Percentiles rank a stretch among this genome's conserved stretches.
phyloP scores from a whole-genome alignment of 1,140 invertebrate species.

The Drosophila pandora region DNA sequence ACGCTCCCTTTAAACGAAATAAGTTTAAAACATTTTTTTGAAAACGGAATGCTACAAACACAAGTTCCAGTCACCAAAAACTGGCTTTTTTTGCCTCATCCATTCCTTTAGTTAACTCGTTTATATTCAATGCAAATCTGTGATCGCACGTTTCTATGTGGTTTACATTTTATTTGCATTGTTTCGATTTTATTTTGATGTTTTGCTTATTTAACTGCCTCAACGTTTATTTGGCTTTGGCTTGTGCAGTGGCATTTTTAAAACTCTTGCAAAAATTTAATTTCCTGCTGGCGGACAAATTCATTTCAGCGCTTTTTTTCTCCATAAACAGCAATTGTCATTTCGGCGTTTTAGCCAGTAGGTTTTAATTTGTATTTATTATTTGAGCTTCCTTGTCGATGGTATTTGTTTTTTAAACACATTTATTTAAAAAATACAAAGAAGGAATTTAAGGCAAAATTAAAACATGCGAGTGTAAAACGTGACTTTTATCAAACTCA shows the following conservation, averaged over 20 bases:
- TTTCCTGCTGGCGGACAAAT: conserved; percentile 46
- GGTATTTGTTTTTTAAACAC: conserved; percentile 50
- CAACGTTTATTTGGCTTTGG: conserved; percentile 62
- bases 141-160: conserved; percentile 63
- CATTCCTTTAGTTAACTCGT: conserved; percentile 21
- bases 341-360: conserved; percentile 23
- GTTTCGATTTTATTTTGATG: conserved; percentile 44
- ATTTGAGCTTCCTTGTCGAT: conserved; percentile 25
- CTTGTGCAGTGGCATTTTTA: conserved; percentile 40
- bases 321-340: conserved; percentile 44
- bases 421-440: conserved; percentile 24
- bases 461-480: conserved; percentile 52
- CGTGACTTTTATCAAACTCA: conserved; percentile 64
- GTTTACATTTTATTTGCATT: conserved; percentile 66
- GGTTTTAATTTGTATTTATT: conserved; percentile 34
- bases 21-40: background rate
- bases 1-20: background rate
- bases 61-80: background rate
- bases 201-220: conserved; percentile 51
- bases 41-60: background rate
- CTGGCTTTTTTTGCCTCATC: conserved; percentile 13
- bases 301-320: conserved; percentile 50
- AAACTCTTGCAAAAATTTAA: conserved; percentile 48
- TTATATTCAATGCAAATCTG: conserved; percentile 70
- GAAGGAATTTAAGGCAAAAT: conserved; percentile 14